These are phyloP conservation scores for Pygoscelis antarcticus DNA, from an alignment of 2,113 vertebrate genomes.

Conservation along the genomic window DNA sequence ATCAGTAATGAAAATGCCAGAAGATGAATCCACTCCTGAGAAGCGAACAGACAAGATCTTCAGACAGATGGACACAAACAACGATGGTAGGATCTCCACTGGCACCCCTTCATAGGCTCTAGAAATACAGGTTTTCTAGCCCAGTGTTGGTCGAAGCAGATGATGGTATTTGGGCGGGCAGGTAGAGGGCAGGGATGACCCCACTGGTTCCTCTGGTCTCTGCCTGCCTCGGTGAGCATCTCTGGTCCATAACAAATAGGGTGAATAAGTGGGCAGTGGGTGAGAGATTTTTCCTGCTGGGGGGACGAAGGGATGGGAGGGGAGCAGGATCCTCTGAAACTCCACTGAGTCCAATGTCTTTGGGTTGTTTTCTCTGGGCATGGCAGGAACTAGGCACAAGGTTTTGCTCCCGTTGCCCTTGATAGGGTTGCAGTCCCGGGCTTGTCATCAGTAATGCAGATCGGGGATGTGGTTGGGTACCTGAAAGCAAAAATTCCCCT, in stretches of 20 bases:
- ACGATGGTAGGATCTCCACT: slow-evolving; percentile 76
- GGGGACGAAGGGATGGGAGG: neutral
- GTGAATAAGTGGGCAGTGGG: neutral
- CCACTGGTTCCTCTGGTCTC: neutral
- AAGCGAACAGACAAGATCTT: slow-evolving; percentile 90
- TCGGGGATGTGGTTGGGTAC: neutral
- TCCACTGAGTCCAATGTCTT: neutral
- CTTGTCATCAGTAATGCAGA: fast-evolving
- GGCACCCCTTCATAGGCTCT: neutral
- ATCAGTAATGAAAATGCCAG: slow-evolving; percentile 86
- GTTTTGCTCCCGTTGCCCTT: neutral
- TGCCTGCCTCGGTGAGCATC: neutral
- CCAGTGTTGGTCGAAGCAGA: neutral
- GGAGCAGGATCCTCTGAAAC: neutral
- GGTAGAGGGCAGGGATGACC: neutral
- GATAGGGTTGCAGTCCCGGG: neutral
- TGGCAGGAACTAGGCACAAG: neutral
- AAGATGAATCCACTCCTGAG: slow-evolving; percentile 86
- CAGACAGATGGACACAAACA: slow-evolving; percentile 89
- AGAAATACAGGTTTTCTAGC: neutral
- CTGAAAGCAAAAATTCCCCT: neutral
- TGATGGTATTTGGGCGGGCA: too few species aligned
- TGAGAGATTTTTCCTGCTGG: neutral
- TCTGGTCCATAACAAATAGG: neutral
- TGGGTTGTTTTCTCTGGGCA: neutral